A percentile compares a stretch with the other conserved stretches of the same genome.
phyloP scores from a whole-genome alignment of 2,797 vertebrate species.

The Ficedula albicollis region DNA sequence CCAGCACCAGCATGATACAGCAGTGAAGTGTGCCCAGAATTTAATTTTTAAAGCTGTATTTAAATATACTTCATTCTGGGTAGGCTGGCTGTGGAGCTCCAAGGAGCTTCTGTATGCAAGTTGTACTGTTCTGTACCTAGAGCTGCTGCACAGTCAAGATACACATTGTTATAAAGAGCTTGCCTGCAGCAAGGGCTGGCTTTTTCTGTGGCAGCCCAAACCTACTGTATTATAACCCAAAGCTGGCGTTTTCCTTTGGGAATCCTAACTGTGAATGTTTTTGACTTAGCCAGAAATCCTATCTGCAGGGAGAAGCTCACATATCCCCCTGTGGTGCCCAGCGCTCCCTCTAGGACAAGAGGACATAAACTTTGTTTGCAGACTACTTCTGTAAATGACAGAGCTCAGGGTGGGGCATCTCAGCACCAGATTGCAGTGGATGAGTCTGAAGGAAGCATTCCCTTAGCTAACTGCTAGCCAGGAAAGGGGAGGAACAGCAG shows the following conservation, averaged over 20 bases:
- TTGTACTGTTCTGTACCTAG: background rate
- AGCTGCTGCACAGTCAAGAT: background rate
- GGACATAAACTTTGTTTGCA: background rate
- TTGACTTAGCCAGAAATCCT: background rate
- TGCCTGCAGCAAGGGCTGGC: background rate
- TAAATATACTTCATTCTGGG: background rate
- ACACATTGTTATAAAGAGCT: background rate
- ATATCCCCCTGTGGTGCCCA: rapidly evolving
- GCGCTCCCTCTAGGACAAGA: background rate
- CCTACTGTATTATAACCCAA: background rate
- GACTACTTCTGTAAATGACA: background rate
- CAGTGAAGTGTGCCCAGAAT: background rate
- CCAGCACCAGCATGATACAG: background rate
- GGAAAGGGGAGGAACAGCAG: background rate
- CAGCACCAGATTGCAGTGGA: background rate
- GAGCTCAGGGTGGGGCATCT: background rate
- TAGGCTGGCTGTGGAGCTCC: background rate
- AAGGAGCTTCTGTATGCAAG: background rate
- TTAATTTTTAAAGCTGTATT: background rate
- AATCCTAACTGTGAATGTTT: background rate
- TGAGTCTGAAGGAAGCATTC: background rate
- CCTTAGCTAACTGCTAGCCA: background rate
- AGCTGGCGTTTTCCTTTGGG: background rate
- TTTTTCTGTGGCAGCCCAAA: background rate
- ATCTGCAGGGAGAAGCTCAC: background rate